Base-by-base conservation (phyloP, 2,888 invertebrate species). In the Galerucella pusilla region DNA sequence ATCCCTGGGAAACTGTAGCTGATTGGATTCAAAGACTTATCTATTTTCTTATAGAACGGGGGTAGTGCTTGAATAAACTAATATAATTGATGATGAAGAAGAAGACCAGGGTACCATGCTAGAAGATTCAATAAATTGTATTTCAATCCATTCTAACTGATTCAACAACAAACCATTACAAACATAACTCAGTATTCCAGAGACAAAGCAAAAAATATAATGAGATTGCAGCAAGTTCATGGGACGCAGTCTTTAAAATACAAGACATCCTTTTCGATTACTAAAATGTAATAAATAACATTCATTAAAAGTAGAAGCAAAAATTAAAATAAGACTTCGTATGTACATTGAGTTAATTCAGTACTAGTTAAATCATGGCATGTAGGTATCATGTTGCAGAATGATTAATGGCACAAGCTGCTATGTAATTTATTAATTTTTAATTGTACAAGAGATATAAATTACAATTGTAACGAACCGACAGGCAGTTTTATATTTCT, bases 351-450 rank as follows among this genome's bases (percentile, higher is more conserved):
- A 63, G 25, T 63, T 42, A 35, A 63, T 42, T 63, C 35, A 16
- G 35, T 63, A 63, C 16, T 42, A 63, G n/a, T 63, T 12, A 42
- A 28, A 60, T 60, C 42, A 63, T 42, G 63, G 35, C 16, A 63
- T 63, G 9, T 20, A 20, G 20, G 20, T 63, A 35, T 63, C 63
- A 63, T 63, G 63, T 63, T 63, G 2, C n/a, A 63, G 16, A 12
- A 63, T 63, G 63, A 63, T 63, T 63, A 45, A 63, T 63, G 42
- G 63, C n/a, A 42, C n/a, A n/a, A 42, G 63, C 42, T 42, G 42
- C 63, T 63, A 63, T 63, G 63, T 35, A 63, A 63, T 63, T 42
- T 63, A 63, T 63, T 63, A 63, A 63, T 45, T 63, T 42, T 63
- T 42, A 42, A 63, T 63, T 63, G n/a, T 45, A 12, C 16, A n/a